These are phyloP conservation scores for Capra hircus DNA, from an alignment of 2,113 vertebrate genomes.

Conservation along the genomic window DNA sequence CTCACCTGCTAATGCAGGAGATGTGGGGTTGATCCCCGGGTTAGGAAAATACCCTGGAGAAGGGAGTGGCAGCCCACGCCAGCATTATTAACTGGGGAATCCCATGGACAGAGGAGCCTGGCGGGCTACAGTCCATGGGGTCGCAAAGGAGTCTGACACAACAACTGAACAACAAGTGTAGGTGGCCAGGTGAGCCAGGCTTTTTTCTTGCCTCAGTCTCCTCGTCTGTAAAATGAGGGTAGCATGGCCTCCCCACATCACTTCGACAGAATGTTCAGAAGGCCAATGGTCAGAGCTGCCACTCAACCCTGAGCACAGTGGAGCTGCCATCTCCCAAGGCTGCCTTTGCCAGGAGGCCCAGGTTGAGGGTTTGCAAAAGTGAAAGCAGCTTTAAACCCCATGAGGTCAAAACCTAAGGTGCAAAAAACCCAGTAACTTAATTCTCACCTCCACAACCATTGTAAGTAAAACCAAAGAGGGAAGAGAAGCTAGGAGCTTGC, in stretches of 20 bases:
- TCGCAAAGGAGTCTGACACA: not conserved
- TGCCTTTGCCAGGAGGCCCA: not conserved
- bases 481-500: slow-evolving; percentile 27
- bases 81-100: not conserved
- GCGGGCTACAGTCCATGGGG: not conserved
- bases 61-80: not conserved
- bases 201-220: not conserved
- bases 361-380: slow-evolving; percentile 27
- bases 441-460: slow-evolving; percentile 46
- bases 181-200: not conserved
- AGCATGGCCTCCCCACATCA: not conserved
- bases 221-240: not conserved
- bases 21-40: not conserved
- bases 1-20: not conserved
- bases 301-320: not conserved
- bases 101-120: not conserved
- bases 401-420: slow-evolving; percentile 29
- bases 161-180: not conserved
- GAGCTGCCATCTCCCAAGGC: not conserved
- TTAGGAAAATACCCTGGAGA: not conserved
- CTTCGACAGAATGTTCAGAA: not conserved
- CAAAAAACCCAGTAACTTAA: slow-evolving; percentile 31
- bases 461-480: slow-evolving; percentile 52
- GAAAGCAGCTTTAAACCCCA: slow-evolving; percentile 73
- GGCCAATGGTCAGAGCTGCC: not conserved